Evolutionary conservation across 1,140 invertebrate species (phyloP), one percentile per base, ranked within the genome.

Genomic region (Drosophila nebulosa): DNA sequence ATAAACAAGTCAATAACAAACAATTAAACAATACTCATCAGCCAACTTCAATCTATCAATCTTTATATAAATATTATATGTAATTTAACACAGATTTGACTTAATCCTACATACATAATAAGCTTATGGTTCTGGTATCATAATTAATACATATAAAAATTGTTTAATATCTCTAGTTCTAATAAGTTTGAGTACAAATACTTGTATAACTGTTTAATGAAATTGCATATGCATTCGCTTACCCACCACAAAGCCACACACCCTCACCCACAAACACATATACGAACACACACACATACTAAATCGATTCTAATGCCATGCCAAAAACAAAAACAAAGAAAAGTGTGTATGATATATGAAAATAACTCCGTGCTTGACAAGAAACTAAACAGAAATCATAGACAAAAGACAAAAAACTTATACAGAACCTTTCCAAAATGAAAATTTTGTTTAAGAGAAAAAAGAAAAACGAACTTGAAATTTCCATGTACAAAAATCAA

Each of bases 191-290:
- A 46, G 39, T 46, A 73, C 67, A 52, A 74, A 64, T 71, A 69
- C 61, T 68, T 79, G 79, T 84, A 74, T 79, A 80, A 85, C 64
- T 68, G 69, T 70, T 21, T 56, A 50, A 80, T 72, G 57, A 84
- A 89, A 85, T 85, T 85, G 86, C 86, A 89, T 76, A 65, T 80
- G 85, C 79, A 89, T 89, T 65, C 60, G 78, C 78, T 83, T 80
- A 57, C n/a, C n/a, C 39, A 46, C 16, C 55, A 14, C 14, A 62
- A 50, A 57, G 32, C 56, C 52, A 68, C 16, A 27, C 36, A 55
- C 22, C 27, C 65, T n/a, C n/a, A n/a, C 42, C 6, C 36, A 62
- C 27, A 53, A 51, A 59, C 24, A 63, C 46, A 24, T 62, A 61
- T 35, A 61, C 24, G 63, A 27, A 70, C 27, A 65, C 36, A 74